Evolutionary conservation across 2,113 vertebrate species (phyloP).

Genomic region (Tenebrosternarchus preto): DNA sequence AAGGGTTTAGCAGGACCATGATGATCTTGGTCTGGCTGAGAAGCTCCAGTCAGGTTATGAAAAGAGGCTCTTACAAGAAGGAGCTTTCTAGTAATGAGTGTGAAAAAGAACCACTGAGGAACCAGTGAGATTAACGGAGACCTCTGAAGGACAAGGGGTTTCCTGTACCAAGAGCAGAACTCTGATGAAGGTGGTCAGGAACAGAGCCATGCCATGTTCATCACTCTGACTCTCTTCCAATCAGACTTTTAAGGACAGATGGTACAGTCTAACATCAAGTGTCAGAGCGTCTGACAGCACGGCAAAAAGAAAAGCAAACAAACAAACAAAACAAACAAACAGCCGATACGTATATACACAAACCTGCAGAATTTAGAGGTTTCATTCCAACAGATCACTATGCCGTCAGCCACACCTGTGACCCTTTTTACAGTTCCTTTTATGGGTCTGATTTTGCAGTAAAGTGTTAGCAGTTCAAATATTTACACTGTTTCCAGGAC

Average conservation of each 20-base stretch:
- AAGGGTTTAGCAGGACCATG: too few species aligned
- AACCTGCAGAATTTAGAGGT: conserved; percentile 16
- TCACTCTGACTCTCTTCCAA: too few species aligned
- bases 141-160: background rate
- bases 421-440: conserved; percentile 36
- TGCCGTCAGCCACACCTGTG: conserved; percentile 29
- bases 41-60: too few species aligned
- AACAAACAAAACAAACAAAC: background rate
- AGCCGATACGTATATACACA: background rate
- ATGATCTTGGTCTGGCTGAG: too few species aligned
- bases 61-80: too few species aligned
- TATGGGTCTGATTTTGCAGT: conserved; percentile 40
- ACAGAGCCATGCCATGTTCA: too few species aligned
- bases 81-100: too few species aligned
- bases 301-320: background rate
- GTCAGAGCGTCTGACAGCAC: background rate
- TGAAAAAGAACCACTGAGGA: background rate
- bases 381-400: conserved; percentile 31
- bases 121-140: background rate
- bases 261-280: background rate
- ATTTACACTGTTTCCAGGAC: conserved; percentile 61
- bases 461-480: conserved; percentile 54
- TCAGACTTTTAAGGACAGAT: too few species aligned
- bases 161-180: background rate
- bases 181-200: too few species aligned